These are phyloP conservation scores for Embidobia sp. DNA, from an alignment of 2,888 invertebrate species.

Conservation along the genomic window DNA sequence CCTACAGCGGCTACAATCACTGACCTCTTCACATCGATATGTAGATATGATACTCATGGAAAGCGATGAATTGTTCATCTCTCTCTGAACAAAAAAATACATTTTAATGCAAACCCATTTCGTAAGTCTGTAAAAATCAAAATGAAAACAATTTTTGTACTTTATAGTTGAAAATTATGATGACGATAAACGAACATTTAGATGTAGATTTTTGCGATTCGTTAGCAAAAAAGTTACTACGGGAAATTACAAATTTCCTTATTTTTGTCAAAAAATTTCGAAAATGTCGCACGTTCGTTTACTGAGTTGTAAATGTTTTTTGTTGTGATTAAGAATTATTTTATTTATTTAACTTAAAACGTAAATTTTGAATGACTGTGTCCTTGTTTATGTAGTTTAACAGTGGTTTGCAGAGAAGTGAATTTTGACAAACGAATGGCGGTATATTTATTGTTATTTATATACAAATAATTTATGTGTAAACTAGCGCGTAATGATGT, in stretches of 20 bases:
- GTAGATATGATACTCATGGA: constrained; percentile 30
- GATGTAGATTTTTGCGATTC: not conserved
- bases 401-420: constrained; percentile 45
- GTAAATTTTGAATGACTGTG: constrained; percentile 30
- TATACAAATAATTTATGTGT: constrained; percentile 60
- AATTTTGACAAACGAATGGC: constrained; percentile 55
- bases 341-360: constrained; percentile 39
- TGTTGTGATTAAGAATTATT: constrained; percentile 36
- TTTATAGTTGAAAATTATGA: constrained; percentile 2
- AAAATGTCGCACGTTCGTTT: not conserved
- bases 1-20: constrained; percentile 77
- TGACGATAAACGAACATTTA: not conserved
- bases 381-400: constrained; percentile 21
- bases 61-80: constrained; percentile 44
- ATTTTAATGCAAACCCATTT: constrained; percentile 36
- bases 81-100: constrained; percentile 15
- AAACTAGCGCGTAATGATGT: constrained; percentile 60
- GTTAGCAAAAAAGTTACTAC: not conserved
- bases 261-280: constrained; percentile 4
- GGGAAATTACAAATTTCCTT: not conserved
- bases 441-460: constrained; percentile 65
- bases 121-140: constrained; percentile 31
- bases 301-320: constrained; percentile 11
- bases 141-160: constrained; percentile 12
- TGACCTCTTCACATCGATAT: constrained; percentile 47